Base-by-base conservation (phyloP, 2,888 invertebrate genomes). In the Tupiocoris notatus region DNA sequence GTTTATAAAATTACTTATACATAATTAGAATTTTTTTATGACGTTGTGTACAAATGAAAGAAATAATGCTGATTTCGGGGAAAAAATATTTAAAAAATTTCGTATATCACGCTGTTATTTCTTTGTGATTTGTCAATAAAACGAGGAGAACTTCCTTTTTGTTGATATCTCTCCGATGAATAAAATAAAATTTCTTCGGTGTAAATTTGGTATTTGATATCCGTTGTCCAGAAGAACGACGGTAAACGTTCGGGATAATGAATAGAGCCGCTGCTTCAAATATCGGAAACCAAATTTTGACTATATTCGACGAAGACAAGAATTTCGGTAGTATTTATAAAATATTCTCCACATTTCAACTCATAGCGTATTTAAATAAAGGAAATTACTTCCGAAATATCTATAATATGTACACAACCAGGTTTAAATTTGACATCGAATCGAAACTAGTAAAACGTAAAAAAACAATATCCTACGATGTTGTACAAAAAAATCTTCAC, bases 51-150 rank as follows among this genome's bases (percentile, higher is more conserved):
- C 39, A 39, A 39, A 39, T 7, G n/a, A 7, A 39, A 39, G 39
- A 39, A 39, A 7, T 39, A 12, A 39, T 62, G 54, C n/a, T 73
- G 73, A n/a, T n/a, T n/a, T n/a, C n/a, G n/a, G n/a, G n/a, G n/a
- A n/a, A n/a, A n/a, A n/a, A n/a, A n/a, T n/a, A n/a, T n/a, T n/a
- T 25, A 73, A 62, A 71, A 73, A 21, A 73, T 62, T 25, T 39
- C n/a, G 56, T 73, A 62, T 62, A 62, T 22, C 54, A 62, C 22
- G 63, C 25, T 73, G 73, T 73, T 39, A 73, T 73, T 73, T 62
- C 23, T 73, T 73, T 73, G 73, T 73, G 63, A 73, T 73, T 73
- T 73, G 25, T n/a, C 39, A 39, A n/a, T 12, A 39, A 7, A 39
- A 39, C 12, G 54, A 21, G 25, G 16, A 63, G n/a, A 39, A 73